phyloP scores from a whole-genome alignment of 2,888 invertebrate genomes.

The Nephrotoma flavescens region DNA sequence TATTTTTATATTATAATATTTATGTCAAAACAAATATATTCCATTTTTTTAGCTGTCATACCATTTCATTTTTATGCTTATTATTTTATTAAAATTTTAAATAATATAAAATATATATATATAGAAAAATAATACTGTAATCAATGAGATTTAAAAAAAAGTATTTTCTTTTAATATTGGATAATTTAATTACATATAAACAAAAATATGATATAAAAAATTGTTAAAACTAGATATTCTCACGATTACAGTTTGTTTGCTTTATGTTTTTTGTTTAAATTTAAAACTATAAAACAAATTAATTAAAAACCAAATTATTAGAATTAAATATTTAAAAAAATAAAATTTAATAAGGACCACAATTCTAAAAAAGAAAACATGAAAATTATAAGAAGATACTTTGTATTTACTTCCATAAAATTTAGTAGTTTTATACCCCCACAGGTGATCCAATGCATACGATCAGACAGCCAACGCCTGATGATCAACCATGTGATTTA shows the following conservation, averaged over 20 bases:
- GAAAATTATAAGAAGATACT: background rate
- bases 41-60: background rate
- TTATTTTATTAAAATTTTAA: background rate
- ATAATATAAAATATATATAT: background rate
- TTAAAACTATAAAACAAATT: background rate
- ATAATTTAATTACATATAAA: background rate
- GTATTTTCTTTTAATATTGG: background rate
- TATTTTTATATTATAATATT: background rate
- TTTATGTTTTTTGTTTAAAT: constrained; percentile 3
- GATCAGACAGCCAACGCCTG: constrained; percentile 11
- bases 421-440: constrained; percentile 5
- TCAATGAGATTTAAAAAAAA: constrained; percentile 3
- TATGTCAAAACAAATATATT: background rate
- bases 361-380: background rate
- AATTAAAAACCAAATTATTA: background rate
- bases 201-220: background rate
- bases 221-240: background rate
- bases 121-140: background rate
- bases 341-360: background rate
- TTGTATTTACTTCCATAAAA: constrained; percentile 5
- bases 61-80: constrained; percentile 2
- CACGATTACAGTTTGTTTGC: constrained; percentile 6
- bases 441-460: background rate
- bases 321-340: background rate
- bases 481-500: constrained; percentile 29